phyloP scores from a whole-genome alignment of 2,888 invertebrate genomes.

The Thereva nobilitata region DNA sequence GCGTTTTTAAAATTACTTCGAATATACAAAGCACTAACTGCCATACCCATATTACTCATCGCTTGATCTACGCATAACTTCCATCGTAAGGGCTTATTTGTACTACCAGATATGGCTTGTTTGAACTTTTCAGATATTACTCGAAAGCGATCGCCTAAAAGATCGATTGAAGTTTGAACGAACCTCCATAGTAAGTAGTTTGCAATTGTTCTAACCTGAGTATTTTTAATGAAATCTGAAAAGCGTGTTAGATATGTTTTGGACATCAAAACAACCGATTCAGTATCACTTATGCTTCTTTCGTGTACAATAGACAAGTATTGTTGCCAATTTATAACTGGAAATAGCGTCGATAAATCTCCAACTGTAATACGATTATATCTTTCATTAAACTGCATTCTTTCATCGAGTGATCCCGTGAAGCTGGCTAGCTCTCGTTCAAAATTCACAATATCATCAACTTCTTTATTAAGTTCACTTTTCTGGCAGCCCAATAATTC shows the following conservation, averaged over 20 bases:
- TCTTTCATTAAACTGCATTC: neutral
- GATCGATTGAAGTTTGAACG: slow-evolving; percentile 36
- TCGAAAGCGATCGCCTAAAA: slow-evolving; percentile 42
- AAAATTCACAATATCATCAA: slow-evolving; percentile 25
- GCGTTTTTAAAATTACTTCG: slow-evolving; percentile 64
- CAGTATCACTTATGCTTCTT: neutral
- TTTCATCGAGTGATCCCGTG: neutral
- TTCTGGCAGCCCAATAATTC: neutral
- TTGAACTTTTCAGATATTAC: slow-evolving; percentile 50
- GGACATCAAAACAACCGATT: slow-evolving; percentile 3
- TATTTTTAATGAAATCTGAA: slow-evolving; percentile 6
- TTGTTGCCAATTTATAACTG: slow-evolving; percentile 11
- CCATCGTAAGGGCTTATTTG: slow-evolving; percentile 83
- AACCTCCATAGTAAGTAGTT: slow-evolving; percentile 44
- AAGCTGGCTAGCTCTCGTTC: slow-evolving; percentile 11
- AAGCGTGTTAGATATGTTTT: neutral
- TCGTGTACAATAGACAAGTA: neutral
- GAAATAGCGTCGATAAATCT: neutral
- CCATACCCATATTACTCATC: slow-evolving; percentile 77
- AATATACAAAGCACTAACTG: slow-evolving; percentile 70
- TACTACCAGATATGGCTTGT: slow-evolving; percentile 81
- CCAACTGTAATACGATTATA: slow-evolving; percentile 1
- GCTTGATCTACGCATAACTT: slow-evolving; percentile 85
- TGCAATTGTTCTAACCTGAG: slow-evolving; percentile 38
- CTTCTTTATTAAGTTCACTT: neutral